A percentile compares a stretch with the other conserved stretches of the same genome.
Conservation (phyloP, 2,888 invertebrate species). For the Eucera pruinosa region DNA sequence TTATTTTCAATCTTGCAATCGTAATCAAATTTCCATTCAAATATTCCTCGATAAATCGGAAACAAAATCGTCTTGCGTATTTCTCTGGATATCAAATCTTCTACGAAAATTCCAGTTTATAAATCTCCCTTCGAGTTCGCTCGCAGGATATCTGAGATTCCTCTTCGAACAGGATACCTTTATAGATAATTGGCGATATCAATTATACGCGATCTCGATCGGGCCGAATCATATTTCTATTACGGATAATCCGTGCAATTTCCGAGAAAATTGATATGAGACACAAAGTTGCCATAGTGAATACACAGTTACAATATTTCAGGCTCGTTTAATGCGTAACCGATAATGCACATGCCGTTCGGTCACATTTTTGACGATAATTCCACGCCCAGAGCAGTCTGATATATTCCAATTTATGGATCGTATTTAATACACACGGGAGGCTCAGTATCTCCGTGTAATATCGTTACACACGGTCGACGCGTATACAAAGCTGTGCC, state of each 20-base stretch:
- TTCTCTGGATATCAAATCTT: neutral
- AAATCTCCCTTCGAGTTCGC: neutral
- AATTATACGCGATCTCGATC: neutral
- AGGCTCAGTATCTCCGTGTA: slow-evolving; percentile 38
- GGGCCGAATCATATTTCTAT: neutral
- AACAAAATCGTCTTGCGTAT: neutral
- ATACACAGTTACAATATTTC: slow-evolving; percentile 32
- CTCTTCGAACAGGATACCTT: too few species aligned
- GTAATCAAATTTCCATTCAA: neutral
- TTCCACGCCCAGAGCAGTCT: slow-evolving; percentile 10
- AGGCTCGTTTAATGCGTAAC: slow-evolving; percentile 36
- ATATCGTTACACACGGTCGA: slow-evolving; percentile 45
- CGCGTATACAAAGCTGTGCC: slow-evolving; percentile 8
- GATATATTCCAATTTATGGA: slow-evolving; percentile 56
- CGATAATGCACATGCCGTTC: slow-evolving; percentile 38
- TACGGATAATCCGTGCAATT: slow-evolving; percentile 16
- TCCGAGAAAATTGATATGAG: slow-evolving; percentile 13
- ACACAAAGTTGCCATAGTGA: slow-evolving; percentile 6
- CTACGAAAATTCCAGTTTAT: too few species aligned
- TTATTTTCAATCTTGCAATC: neutral
- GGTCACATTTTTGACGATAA: slow-evolving; percentile 48
- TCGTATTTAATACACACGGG: slow-evolving; percentile 53
- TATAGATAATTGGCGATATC: neutral
- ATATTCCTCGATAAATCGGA: neutral
- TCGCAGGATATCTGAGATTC: neutral